Evolutionary conservation across 2,113 vertebrate species (phyloP).

Genomic region (Takifugu bimaculatus): DNA sequence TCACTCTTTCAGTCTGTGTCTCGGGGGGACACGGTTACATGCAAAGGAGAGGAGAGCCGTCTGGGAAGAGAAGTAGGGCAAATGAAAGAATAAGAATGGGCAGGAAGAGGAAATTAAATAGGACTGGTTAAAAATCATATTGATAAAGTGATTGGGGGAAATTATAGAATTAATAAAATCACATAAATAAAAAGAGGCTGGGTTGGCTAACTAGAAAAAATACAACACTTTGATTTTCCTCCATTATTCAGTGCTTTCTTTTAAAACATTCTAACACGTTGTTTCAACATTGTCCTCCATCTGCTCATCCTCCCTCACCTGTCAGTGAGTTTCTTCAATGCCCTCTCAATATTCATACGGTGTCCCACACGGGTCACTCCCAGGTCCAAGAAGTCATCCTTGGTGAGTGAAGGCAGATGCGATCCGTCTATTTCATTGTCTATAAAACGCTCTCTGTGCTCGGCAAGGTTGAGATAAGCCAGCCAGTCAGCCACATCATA

Average conservation of each 20-base stretch:
- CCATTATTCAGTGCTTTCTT: conserved; percentile 38
- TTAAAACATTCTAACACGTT: conserved; percentile 29
- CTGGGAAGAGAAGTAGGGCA: conserved; percentile 66
- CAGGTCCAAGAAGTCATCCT: conserved; percentile 93
- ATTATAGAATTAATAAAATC: conserved; percentile 32
- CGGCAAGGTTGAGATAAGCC: conserved; percentile 85
- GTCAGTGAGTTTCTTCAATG: conserved; percentile 89
- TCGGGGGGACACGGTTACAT: conserved; percentile 72
- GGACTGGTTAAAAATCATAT: conserved; percentile 26
- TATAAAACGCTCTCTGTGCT: conserved; percentile 89
- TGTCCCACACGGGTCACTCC: conserved; percentile 92
- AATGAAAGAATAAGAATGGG: conserved; percentile 60
- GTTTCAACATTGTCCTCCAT: conserved; percentile 36
- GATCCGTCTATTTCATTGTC: conserved; percentile 95
- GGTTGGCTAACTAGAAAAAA: conserved; percentile 24
- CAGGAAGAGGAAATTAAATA: conserved; percentile 35
- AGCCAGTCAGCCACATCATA: conserved; percentile 94
- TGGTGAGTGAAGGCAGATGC: conserved; percentile 89
- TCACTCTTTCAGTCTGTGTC: conserved; percentile 67
- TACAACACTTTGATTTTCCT: conserved; percentile 54
- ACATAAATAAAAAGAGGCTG: conserved; percentile 35
- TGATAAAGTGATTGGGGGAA: conserved; percentile 24
- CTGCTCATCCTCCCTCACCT: conserved; percentile 82
- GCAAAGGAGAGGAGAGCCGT: conserved; percentile 73
- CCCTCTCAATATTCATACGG: conserved; percentile 95